phyloP scores from a whole-genome alignment of 2,888 invertebrate genomes.

The Diploptera punctata region DNA sequence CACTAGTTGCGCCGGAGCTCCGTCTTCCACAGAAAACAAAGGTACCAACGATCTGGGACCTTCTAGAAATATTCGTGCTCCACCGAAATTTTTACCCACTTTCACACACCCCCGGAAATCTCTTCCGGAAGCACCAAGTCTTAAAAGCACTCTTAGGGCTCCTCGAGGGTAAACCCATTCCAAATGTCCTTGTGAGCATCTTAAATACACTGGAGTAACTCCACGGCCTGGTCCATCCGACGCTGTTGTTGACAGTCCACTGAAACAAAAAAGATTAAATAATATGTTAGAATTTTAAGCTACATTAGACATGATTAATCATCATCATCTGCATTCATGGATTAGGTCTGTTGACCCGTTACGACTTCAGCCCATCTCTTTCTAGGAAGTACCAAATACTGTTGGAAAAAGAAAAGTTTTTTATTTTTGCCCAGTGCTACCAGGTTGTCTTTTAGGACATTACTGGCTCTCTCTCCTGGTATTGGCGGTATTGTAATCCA shows the following conservation, averaged over 20 bases:
- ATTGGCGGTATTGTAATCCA: no score
- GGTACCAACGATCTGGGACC: slow-evolving; percentile 65
- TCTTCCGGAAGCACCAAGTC: slow-evolving; percentile 62
- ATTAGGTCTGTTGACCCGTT: no score
- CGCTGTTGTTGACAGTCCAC: slow-evolving; percentile 57
- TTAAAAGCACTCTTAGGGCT: slow-evolving; percentile 71
- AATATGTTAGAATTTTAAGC: no score
- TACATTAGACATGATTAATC: no score
- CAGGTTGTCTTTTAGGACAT: no score
- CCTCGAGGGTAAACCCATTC: slow-evolving; percentile 80
- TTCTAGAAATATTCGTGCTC: slow-evolving; percentile 68
- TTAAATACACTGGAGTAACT: slow-evolving; percentile 77
- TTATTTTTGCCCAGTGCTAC: no score
- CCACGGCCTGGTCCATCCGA: slow-evolving; percentile 59
- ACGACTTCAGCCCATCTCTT: no score
- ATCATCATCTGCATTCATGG: no score
- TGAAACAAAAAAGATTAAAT: slow-evolving; percentile 55
- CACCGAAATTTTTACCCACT: slow-evolving; percentile 53
- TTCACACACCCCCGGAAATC: slow-evolving; percentile 76
- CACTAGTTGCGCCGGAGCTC: slow-evolving; percentile 46
- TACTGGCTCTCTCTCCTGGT: no score
- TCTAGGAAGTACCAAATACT: no score
- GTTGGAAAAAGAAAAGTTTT: no score
- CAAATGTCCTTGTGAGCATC: slow-evolving; percentile 74
- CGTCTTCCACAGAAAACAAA: slow-evolving; percentile 64